Base-by-base conservation (phyloP, 2,888 invertebrate species). In the Lithophane semibrunnea region DNA sequence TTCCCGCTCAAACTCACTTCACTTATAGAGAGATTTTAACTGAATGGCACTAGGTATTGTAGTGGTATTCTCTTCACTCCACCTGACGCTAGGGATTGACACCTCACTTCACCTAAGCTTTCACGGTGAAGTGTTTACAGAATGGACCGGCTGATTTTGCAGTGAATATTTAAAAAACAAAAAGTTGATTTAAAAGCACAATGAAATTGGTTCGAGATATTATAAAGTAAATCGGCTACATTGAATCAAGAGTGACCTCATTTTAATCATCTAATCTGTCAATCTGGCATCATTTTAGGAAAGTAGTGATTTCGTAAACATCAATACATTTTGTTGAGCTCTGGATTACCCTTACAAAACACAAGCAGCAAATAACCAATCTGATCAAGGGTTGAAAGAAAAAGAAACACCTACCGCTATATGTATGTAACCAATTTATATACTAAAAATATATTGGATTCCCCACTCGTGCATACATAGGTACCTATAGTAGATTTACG, bases 401-500 rank as follows among this genome's bases (percentile, higher is more conserved):
- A 61, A 67, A 58, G 47, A 16, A 54, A 65, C 47, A 73, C 29
- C 37, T 16, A 47, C 37, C 44, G n/a, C 21, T 69, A 61, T 75
- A 64, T 79, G 18, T 64, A 80, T 88, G 78, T 81, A 79, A 78
- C 83, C 90, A 91, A 90, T 91, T 88, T 89, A 89, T 90, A 87
- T 75, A 87, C 58, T 73, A 72, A 42, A 79, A 79, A 86, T 86
- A 88, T 89, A 93, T 92, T 92, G 92, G 92, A 91, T 92, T 91
- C 91, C 87, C 90, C 61, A 72, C 44, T 72, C 37, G 63, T 47
- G 76, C 66, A 67, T 86, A 82, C 56, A 54, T 72, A 75, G 54
- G 29, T 76, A 76, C 18, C 52, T 52, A 52, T 79, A 81, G 83
- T 72, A 84, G 77, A 85, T 88, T 82, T 84, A 78, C 82, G 84